phyloP scores from a whole-genome alignment of 2,888 invertebrate species.

The Acronicta psi region DNA sequence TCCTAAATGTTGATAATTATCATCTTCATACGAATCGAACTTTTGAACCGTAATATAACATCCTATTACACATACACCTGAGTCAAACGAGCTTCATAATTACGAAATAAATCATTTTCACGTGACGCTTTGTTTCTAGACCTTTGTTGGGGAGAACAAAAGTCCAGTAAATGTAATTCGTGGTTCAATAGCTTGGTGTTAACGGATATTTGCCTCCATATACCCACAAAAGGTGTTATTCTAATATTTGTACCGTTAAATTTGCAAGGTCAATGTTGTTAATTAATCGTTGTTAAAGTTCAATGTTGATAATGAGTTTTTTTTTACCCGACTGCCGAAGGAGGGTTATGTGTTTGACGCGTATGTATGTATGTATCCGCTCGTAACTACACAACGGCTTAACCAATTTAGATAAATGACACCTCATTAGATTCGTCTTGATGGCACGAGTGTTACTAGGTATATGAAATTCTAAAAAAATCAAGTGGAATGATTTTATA shows the following conservation, averaged over 20 bases:
- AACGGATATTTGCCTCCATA: conserved; percentile 29
- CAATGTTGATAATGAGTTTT: background rate
- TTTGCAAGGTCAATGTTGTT: conserved; percentile 6
- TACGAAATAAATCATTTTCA: conserved; percentile 26
- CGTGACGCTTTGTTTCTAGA: conserved; percentile 10
- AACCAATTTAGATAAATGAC: too few relatives aligned
- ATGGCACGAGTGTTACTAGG: too few relatives aligned
- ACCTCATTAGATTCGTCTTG: too few relatives aligned
- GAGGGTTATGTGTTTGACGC: too few relatives aligned
- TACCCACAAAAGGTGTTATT: conserved; percentile 15
- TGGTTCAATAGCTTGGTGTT: conserved; percentile 38
- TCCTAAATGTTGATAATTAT: too few relatives aligned
- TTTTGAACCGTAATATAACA: too few relatives aligned
- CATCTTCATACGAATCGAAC: too few relatives aligned
- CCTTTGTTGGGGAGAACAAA: conserved; percentile 39
- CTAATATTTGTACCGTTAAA: conserved; percentile 29
- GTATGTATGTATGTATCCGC: too few relatives aligned
- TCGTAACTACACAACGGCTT: too few relatives aligned
- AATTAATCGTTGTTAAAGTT: background rate
- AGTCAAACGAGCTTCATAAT: conserved; percentile 14
- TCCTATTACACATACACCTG: background rate
- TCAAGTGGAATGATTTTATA: too few relatives aligned
- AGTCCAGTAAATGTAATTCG: conserved; percentile 24
- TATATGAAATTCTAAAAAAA: too few relatives aligned
- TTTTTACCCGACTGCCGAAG: too few relatives aligned